Evolutionary conservation across 2,113 vertebrate species (phyloP), one percentile per base, ranked within the genome.

Genomic region (Bufo gargarizans): DNA sequence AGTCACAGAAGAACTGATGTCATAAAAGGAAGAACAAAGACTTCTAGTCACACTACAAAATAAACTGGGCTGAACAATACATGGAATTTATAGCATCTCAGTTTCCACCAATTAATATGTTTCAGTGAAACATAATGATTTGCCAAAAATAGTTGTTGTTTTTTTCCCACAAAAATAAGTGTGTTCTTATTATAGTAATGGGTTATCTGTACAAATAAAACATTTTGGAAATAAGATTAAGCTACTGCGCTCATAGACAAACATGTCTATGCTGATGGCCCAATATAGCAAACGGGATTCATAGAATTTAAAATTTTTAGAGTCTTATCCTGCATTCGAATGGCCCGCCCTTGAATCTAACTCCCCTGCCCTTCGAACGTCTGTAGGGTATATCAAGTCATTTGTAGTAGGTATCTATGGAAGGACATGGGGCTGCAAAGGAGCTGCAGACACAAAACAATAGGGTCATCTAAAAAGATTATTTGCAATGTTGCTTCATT

Each of bases 21-120:
- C 82, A 84, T 84, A 84, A 84, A 84, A 71, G 82, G 45, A 74
- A 74, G 82, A 84, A 84, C 67, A 84, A 84, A 84, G 50, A 74
- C 67, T 43, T 55, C n/a, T 71, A 16, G 61, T 69, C 53, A n/a
- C 67, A 55, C 50, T 22, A 19, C 47, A n/a, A 65, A 84, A 58
- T 58, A 72, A 71, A 84, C 20, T 16, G 82, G 61, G 50, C 49
- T 12, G 65, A 84, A 84, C 82, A 84, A 84, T 72, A 56, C 65
- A 33, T 84, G 82, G 82, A 84, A 74, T 84, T 84, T 74, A 84
- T 43, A 74, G 82, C 82, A 72, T 58, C 7, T 49, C 55, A 56
- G 71, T 72, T 19, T 83, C 63, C n/a, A 53, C 17, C n/a, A 74
- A 74, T 33, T 84, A 22, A 56, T 55, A 45, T 10, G 53, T 84